A percentile compares a stretch with the other conserved stretches of the same genome.
Evolutionary conservation across 2,888 invertebrate species (phyloP).

Genomic region (Heteropelma amictum): DNA sequence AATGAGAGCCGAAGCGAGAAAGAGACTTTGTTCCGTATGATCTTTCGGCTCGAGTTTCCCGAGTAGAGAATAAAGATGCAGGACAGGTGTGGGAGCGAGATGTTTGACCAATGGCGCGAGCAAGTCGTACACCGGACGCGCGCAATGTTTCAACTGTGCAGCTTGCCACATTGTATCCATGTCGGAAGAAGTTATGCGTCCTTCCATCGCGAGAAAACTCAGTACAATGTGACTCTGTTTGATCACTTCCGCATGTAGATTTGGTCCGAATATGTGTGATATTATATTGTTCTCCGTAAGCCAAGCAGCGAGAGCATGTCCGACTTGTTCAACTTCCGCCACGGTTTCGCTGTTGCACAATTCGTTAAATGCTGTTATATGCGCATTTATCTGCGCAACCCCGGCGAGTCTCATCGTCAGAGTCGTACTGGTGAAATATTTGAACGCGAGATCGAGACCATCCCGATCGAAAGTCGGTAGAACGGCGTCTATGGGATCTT

Average conservation of each 20-base stretch:
- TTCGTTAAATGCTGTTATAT: slow-evolving; percentile 94
- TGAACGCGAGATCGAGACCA: slow-evolving; percentile 94
- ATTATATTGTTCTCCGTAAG: slow-evolving; percentile 93
- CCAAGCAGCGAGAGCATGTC: slow-evolving; percentile 92
- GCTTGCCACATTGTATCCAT: slow-evolving; percentile 97
- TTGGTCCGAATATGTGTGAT: slow-evolving; percentile 97
- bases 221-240: slow-evolving; percentile 96
- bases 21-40: slow-evolving; percentile 94
- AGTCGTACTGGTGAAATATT: slow-evolving; percentile 96
- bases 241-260: slow-evolving; percentile 96
- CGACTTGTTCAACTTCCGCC: slow-evolving; percentile 90
- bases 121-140: slow-evolving; percentile 94
- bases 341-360: slow-evolving; percentile 93
- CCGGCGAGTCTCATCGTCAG: slow-evolving; percentile 96
- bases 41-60: slow-evolving; percentile 93
- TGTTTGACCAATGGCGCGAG: slow-evolving; percentile 94
- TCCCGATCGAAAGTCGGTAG: slow-evolving; percentile 90
- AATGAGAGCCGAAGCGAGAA: slow-evolving; percentile 92
- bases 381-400: slow-evolving; percentile 95
- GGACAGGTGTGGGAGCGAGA: slow-evolving; percentile 91
- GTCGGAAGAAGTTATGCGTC: slow-evolving; percentile 92
- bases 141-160: slow-evolving; percentile 96
- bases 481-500: slow-evolving; percentile 93
- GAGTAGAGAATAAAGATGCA: slow-evolving; percentile 92
- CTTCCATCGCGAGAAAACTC: slow-evolving; percentile 95